phyloP scores from a whole-genome alignment of 2,888 invertebrate species.

The Synanthedon andrenaeformis region DNA sequence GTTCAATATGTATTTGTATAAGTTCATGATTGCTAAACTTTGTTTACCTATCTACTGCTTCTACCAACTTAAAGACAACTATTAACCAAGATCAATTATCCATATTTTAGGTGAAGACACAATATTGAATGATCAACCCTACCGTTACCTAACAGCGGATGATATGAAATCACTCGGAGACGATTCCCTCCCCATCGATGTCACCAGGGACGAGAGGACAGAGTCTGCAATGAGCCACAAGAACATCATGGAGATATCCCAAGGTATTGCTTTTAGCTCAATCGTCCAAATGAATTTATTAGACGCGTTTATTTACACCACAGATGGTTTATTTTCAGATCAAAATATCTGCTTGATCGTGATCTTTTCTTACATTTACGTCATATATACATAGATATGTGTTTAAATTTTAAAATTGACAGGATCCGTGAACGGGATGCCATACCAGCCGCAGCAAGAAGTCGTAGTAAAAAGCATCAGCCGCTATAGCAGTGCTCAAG shows the following conservation, averaged over 20 bases:
- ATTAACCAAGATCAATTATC: no score
- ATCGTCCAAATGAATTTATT: no score
- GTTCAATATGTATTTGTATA: no score
- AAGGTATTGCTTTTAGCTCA: constrained; percentile 26
- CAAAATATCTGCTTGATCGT: no score
- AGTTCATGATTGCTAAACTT: no score
- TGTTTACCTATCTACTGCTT: no score
- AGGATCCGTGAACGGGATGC: constrained; percentile 58
- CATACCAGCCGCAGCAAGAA: constrained; percentile 59
- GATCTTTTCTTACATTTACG: no score
- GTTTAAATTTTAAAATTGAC: not conserved
- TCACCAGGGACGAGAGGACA: constrained; percentile 89
- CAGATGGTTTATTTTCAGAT: no score
- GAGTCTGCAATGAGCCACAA: constrained; percentile 73
- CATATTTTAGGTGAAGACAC: constrained; percentile 84
- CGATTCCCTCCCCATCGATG: constrained; percentile 93
- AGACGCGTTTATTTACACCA: no score
- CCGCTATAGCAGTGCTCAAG: constrained; percentile 58
- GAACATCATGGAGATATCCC: constrained; percentile 64
- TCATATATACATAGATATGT: no score
- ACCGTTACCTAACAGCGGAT: constrained; percentile 92
- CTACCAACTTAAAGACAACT: no score
- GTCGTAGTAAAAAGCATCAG: constrained; percentile 64
- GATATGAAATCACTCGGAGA: constrained; percentile 96
- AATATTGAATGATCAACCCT: constrained; percentile 89